These are phyloP conservation scores for Caranx melampygus DNA, from an alignment of 2,113 vertebrate genomes.

Conservation along the genomic window DNA sequence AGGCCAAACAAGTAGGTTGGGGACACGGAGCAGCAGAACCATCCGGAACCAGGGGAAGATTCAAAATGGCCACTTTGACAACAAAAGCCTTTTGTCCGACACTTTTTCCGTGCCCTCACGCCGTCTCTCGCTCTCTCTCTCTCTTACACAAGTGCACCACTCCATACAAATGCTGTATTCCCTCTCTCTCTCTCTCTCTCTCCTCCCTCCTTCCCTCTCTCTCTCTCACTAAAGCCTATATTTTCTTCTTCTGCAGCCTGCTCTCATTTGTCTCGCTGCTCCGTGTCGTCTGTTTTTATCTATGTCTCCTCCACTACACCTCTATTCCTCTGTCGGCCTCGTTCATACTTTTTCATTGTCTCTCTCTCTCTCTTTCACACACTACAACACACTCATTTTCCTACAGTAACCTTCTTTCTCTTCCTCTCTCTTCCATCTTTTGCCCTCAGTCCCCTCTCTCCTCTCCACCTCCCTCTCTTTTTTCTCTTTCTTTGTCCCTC, in stretches of 20 bases:
- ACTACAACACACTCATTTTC: background rate
- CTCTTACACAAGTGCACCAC: too few species aligned
- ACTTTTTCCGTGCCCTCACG: conserved; percentile 4
- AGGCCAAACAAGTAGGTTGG: conserved; percentile 58
- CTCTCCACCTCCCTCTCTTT: conserved; percentile 46
- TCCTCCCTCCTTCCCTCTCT: background rate
- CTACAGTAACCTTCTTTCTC: background rate
- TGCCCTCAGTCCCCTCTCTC: conserved; percentile 24
- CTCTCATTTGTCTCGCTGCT: conserved; percentile 22
- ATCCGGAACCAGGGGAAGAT: conserved; percentile 55
- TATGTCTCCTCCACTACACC: background rate
- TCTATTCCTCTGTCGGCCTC: background rate
- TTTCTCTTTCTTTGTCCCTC: conserved; percentile 52
- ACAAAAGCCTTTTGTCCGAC: conserved; percentile 70
- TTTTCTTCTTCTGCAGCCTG: conserved; percentile 1
- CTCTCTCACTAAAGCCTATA: background rate
- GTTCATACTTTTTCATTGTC: background rate
- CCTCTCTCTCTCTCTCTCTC: background rate
- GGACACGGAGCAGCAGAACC: conserved; percentile 55
- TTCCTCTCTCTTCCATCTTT: conserved; percentile 19
- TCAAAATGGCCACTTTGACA: conserved; percentile 60
- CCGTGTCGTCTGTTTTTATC: conserved; percentile 14
- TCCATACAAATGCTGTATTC: background rate
- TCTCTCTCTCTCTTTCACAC: background rate
- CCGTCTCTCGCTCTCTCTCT: background rate